Evolutionary conservation across 1,140 invertebrate genomes (phyloP), one percentile per base, ranked within the genome.

Genomic region (Apis mellifera): DNA sequence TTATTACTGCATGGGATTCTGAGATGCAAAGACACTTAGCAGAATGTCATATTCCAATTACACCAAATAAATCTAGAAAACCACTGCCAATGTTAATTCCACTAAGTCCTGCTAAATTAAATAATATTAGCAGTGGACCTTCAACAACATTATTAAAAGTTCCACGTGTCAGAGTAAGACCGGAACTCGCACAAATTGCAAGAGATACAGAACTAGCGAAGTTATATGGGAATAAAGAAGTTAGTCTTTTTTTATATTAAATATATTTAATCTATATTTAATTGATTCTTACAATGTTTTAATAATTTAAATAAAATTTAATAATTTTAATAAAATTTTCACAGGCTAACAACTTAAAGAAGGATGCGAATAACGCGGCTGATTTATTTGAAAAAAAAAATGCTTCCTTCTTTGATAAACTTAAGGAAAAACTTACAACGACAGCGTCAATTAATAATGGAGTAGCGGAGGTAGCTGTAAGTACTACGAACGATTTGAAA

Each of bases 401-500:
- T 87, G 95, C 96, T 23, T 97, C 96, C 17, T 98, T 98, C 90
- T 97, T 98, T 90, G 97, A 98, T 89, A 96, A 96, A 90, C 93
- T 98, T 21, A 97, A 97, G 92, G 96, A 97, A 91, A 96, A 96
- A 93, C 91, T 97, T 55, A 94, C 95, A 92, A 92, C 95, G 21
- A 90, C 86, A 42, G 89, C 84, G 50, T 62, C 88, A 54, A 94
- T 92, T 70, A 94, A 94, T 82, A 94, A 93, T 9, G 94, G 95
- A 64, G 92, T 95, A 42, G 86, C 91, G 17, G 93, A 94, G 71
- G 92, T 94, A 55, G 94, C 93, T 26, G 92, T 93, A 84, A 92
- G 92, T 87, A 92, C 84, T 21, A 83, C 78, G 60, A 92, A 89
- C 74, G 91, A 93, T 85, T 90, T 93, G 82, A 94, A 93, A 83